Base-by-base conservation (phyloP, 2,888 invertebrate genomes). In the Tholera decimalis region DNA sequence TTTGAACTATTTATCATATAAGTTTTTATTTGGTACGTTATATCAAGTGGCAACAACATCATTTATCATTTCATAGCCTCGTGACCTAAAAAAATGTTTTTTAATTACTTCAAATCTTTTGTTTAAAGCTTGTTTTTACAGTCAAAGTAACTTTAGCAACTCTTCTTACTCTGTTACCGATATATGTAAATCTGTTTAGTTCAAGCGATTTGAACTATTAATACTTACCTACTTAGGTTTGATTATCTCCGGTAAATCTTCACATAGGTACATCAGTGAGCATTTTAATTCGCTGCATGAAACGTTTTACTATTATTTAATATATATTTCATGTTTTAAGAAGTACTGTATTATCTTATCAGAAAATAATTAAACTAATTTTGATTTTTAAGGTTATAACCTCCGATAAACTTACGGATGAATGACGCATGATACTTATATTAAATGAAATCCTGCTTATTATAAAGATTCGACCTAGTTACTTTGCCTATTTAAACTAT, bases 31-130 rank as follows among this genome's bases (percentile, higher is more conserved):
- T 87, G 82, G 90, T 90, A 88, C 88, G 85, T 88, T 80, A 73
- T 83, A 90, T 92, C 90, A 91, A 93, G 85, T 91, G 86, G 92
- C 89, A 93, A 94, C 92, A 89, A 91, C 90, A 90, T 82, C 63
- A 77, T 83, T 92, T 94, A 94, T 94, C 94, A 91, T 88, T 82
- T 73, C 68, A 77, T 90, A 92, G 93, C 93, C 93, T 93, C 94
- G 88, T 95, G 93, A 94, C 95, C 95, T 91, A 94, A 93, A 93
- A 93, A 92, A 74, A 73, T 70, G 56, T 49, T 80, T 55, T 72
- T 67, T 60, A 75, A 69, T 75, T 78, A 77, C 63, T 69, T 63
- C 68, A 59, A 70, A 66, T 47, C 70, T 63, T 65, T 66, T 70
- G 56, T 73, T 72, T 55, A 50, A 47, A 62, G 54, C 26, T 59